Evolutionary conservation across 35 echinoderm and acorn worm species (phyloP).

Genomic region (Anneissia japonica): DNA sequence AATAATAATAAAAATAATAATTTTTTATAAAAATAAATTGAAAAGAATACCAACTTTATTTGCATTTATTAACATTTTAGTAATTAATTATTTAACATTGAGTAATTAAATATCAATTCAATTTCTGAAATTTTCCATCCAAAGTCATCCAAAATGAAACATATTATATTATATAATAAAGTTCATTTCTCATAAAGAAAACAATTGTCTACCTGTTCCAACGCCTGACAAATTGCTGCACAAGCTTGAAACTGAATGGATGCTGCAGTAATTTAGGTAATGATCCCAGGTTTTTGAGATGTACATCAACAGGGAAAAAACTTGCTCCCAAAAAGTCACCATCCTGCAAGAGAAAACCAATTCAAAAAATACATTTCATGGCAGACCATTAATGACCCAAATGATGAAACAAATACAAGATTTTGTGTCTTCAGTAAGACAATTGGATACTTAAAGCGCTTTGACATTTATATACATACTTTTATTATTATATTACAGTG

Average conservation of each 20-base stretch:
- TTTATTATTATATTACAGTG: no score
- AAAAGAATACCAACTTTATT: background rate
- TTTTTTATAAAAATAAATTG: background rate
- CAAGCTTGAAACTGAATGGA: conserved; percentile 36
- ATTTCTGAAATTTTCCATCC: background rate
- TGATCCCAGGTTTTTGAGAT: conserved; percentile 31
- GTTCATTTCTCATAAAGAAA: background rate
- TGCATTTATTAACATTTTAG: background rate
- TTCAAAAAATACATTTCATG: no score
- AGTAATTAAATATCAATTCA: background rate
- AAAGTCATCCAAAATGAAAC: no score
- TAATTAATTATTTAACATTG: background rate
- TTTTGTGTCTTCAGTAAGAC: background rate
- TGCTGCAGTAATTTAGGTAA: conserved; percentile 47
- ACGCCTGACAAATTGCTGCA: conserved; percentile 47
- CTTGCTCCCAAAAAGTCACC: conserved; percentile 24
- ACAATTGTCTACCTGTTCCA: conserved; percentile 93
- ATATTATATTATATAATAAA: background rate
- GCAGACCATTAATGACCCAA: no score
- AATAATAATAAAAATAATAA: no score
- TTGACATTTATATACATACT: no score
- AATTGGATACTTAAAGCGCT: background rate
- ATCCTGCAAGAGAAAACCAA: conserved; percentile 30
- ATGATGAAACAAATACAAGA: background rate
- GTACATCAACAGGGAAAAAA: conserved; percentile 55